These are phyloP conservation scores for Phoxinus dragarum DNA, from an alignment of 2,797 vertebrate species.

Conservation along the genomic window DNA sequence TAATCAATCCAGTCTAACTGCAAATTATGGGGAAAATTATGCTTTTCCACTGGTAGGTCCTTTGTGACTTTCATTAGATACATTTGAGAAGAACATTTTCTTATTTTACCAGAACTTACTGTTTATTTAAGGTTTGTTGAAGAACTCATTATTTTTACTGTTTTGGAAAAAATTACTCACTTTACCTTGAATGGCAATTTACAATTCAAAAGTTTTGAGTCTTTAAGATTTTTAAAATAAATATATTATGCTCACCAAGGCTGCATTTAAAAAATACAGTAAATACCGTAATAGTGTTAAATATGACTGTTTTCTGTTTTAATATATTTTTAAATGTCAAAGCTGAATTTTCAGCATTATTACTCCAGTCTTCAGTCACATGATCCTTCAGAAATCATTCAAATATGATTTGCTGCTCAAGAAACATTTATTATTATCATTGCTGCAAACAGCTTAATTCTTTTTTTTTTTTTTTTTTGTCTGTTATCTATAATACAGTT, in stretches of 20 bases:
- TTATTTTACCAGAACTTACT: background rate
- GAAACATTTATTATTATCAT: too few relatives aligned
- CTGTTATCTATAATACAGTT: background rate
- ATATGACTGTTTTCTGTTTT: too few relatives aligned
- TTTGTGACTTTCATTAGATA: background rate
- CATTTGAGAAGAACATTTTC: background rate
- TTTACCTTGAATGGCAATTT: background rate
- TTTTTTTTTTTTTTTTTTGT: background rate
- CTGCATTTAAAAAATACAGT: too few relatives aligned
- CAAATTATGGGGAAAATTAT: constrained; percentile 9
- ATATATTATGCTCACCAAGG: background rate
- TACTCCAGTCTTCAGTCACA: background rate
- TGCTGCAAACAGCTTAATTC: too few relatives aligned
- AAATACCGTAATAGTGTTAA: too few relatives aligned
- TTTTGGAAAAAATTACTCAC: background rate
- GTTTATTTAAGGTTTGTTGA: background rate
- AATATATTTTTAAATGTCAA: background rate
- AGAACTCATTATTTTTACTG: background rate
- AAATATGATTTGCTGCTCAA: background rate
- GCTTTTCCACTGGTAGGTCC: background rate
- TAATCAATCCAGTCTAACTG: background rate
- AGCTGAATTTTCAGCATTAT: background rate
- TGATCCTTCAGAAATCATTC: background rate
- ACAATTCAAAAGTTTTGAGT: background rate
- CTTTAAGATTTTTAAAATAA: background rate